Percentiles rank a stretch among this genome's conserved stretches.
Evolutionary conservation across 2,113 vertebrate genomes (phyloP).

Genomic region (Aleadryas rufinucha): DNA sequence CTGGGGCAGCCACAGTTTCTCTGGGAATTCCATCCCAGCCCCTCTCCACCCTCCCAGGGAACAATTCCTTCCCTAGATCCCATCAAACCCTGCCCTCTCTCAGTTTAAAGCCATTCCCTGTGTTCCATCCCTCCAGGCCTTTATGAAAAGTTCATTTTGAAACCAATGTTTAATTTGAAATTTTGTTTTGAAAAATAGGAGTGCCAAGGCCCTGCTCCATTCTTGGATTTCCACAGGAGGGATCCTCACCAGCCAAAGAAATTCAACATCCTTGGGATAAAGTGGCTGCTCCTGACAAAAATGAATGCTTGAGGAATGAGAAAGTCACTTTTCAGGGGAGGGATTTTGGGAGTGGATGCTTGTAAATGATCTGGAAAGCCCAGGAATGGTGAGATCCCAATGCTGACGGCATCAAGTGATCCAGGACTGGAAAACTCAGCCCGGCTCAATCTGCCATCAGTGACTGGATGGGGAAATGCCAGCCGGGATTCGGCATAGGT

Average conservation of each 20-base stretch:
- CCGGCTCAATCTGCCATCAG: not conserved
- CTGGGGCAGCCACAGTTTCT: not conserved
- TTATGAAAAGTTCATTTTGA: not conserved
- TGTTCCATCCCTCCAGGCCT: not conserved
- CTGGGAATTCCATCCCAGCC: not conserved
- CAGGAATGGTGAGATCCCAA: not conserved
- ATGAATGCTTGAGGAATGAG: not conserved
- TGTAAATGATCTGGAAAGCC: not conserved
- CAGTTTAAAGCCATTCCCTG: not conserved
- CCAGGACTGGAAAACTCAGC: not conserved
- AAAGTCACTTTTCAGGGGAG: not conserved
- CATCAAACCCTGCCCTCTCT: not conserved
- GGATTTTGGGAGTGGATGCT: not conserved
- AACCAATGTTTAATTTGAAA: not conserved
- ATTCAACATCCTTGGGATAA: not conserved
- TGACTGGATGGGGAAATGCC: not conserved
- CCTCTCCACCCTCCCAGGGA: not conserved
- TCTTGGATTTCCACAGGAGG: not conserved
- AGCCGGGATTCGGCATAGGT: not conserved
- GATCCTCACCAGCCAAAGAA: not conserved
- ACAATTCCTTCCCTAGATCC: not conserved
- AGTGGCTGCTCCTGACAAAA: not conserved
- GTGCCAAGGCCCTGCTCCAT: not conserved
- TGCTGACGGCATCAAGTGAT: accelerated
- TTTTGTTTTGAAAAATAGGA: not conserved